phyloP scores from a whole-genome alignment of 2,888 invertebrate genomes.

The Morpho deidamia region DNA sequence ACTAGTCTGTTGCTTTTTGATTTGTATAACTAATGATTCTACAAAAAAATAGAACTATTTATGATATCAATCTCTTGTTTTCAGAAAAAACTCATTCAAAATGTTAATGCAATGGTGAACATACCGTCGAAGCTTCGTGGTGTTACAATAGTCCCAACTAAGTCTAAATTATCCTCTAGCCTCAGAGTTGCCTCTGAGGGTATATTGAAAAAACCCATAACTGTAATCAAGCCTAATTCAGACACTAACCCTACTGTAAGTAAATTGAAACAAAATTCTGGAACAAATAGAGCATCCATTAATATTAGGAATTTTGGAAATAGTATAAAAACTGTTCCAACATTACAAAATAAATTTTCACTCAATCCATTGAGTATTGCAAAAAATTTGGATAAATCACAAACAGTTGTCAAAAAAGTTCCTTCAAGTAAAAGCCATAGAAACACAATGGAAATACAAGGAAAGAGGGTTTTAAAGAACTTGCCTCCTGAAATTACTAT shows the following conservation, averaged over 20 bases:
- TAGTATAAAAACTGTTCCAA: conserved; percentile 17
- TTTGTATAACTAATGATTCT: background rate
- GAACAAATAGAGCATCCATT: conserved; percentile 9
- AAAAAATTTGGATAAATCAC: conserved; percentile 25
- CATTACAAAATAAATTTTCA: conserved; percentile 21
- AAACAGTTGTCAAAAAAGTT: conserved; percentile 26
- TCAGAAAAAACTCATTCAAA: conserved; percentile 50
- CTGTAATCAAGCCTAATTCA: conserved; percentile 2
- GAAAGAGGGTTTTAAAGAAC: conserved; percentile 31
- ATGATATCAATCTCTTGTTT: background rate
- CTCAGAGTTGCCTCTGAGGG: background rate
- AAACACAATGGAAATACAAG: conserved; percentile 29
- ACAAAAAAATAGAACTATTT: background rate
- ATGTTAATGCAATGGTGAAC: conserved; percentile 56
- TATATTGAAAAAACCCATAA: background rate
- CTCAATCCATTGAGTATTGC: conserved; percentile 31
- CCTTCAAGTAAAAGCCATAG: conserved; percentile 20
- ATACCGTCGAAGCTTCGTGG: conserved; percentile 51
- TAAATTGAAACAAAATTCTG: background rate
- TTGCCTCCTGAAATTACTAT: conserved; percentile 54
- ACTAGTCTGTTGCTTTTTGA: background rate
- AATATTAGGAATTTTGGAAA: conserved; percentile 12
- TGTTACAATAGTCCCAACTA: conserved; percentile 46
- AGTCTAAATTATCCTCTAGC: conserved; percentile 11
- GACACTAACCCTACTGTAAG: background rate